Base-by-base conservation (phyloP, 2,888 invertebrate species). In the Tetragonula carbonaria region DNA sequence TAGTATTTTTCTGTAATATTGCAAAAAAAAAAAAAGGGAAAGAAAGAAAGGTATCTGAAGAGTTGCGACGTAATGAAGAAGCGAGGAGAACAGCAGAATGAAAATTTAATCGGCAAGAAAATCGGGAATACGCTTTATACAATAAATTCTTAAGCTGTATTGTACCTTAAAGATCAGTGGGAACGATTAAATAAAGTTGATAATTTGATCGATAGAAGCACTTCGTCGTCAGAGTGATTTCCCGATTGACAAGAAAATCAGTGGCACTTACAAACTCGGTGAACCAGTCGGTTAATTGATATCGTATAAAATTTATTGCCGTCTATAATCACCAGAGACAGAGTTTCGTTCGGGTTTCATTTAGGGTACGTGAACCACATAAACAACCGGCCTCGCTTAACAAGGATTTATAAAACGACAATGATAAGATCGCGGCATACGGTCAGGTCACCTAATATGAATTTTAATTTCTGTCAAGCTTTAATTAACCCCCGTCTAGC, bases 401-500 rank as follows among this genome's bases (percentile, higher is more conserved):
- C 62, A 57, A 82, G 70, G 78, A 87, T 82, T 85, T 87, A 82
- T 78, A 78, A 74, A 79, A 82, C 78, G 72, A 78, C 68, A 63
- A 68, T 28, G 87, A 83, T 81, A 83, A 74, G 80, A 76, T 83
- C 83, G 80, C 21, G 80, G 55, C n/a, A 80, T 59, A 83, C 66
- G 53, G 33, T 33, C 71, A 18, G 53, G 63, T 57, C 67, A 76
- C 55, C 78, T 79, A 86, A 84, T 81, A 84, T 80, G 82, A 87
- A 87, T 87, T 89, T 87, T 87, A 87, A 89, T 89, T 89, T 82
- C 86, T 86, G 85, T 87, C 86, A 84, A 78, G 81, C 82, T 86
- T 89, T 89, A 88, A 90, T 86, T 86, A 86, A 90, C 82, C 82
- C 74, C 83, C 79, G 87, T 6, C 75, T 71, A 76, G 76, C 76